These are phyloP conservation scores for Mormyrops boulengeri DNA, from an alignment of 2,797 vertebrate species.

Conservation along the genomic window DNA sequence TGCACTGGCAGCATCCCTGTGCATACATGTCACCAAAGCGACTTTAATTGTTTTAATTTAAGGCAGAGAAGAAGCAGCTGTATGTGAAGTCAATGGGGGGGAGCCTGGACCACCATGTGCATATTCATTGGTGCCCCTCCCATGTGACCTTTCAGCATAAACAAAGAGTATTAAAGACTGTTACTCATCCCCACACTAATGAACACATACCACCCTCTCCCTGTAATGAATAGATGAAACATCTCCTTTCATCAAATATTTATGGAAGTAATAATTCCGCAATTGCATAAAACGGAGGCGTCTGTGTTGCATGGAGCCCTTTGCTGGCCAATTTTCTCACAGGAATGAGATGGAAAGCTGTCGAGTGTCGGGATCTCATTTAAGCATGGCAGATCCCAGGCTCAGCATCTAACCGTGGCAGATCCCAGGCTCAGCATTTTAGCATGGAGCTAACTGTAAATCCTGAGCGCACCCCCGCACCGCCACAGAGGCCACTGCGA, in stretches of 20 bases:
- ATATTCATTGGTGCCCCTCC: constrained; percentile 58
- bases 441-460: neutral
- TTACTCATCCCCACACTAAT: constrained; percentile 57
- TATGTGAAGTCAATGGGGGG: constrained; percentile 33
- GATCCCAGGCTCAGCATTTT: neutral
- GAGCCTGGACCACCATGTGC: constrained; percentile 46
- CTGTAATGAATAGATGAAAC: constrained; percentile 61
- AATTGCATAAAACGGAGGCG: constrained; percentile 42
- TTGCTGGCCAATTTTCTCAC: neutral
- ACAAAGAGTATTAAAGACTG: constrained; percentile 64
- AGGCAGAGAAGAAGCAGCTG: constrained; percentile 33
- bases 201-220: constrained; percentile 53
- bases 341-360: neutral
- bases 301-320: constrained; percentile 26
- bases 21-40: constrained; percentile 35
- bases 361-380: neutral
- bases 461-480: neutral
- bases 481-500: neutral
- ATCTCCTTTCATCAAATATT: constrained; percentile 66
- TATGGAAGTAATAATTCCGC: constrained; percentile 64
- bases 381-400: neutral
- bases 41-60: constrained; percentile 57
- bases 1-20: constrained; percentile 29
- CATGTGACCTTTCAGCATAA: constrained; percentile 60
- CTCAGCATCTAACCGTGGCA: neutral